Evolutionary conservation across 2,888 invertebrate species (phyloP), one percentile per base, ranked within the genome.

Genomic region (Lasioglossum malachurum): DNA sequence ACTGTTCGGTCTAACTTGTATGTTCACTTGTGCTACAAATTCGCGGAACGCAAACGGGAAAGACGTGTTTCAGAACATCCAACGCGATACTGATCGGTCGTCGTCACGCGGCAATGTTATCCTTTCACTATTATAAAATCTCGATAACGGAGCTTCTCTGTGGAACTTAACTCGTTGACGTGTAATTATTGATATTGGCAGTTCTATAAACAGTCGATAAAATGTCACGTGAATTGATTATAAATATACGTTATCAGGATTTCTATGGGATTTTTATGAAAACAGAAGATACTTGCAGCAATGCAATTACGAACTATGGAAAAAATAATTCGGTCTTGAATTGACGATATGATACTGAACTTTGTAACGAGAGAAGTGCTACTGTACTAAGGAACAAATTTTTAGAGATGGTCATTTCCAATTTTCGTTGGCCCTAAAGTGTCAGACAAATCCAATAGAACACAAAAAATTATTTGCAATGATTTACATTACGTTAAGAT

Each of bases 61-160:
- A 57, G n/a, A 84, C 41, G 71, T 19, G 46, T 82, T 87, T 75
- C 41, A 64, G 69, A 75, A 82, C 73, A 80, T 79, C 23, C 72
- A 41, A 87, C 35, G 69, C 76, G 78, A 82, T 84, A 90, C 87
- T 91, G 89, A 86, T 64, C 71, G 80, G 78, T 78, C 57, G 27
- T 23, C 71, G 69, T 57, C 23, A 38, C 75, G 57, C 79, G 69
- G 14, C 67, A 53, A 84, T 82, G 88, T 89, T 83, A 82, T 86
- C 84, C 82, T 88, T 78, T 69, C 53, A 83, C 71, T 87, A 72
- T 44, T 81, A 76, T 41, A n/a, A 57, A 57, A 57, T 57, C 41
- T 23, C 71, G 91, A 91, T 91, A 91, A 90, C 78, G 31, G 19
- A 44, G 19, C 44, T 76, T 19, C 80, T 73, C 27, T 41, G 53